These are phyloP conservation scores for Pseudeuparius sepicola DNA, from an alignment of 2,888 invertebrate species.

Conservation along the genomic window DNA sequence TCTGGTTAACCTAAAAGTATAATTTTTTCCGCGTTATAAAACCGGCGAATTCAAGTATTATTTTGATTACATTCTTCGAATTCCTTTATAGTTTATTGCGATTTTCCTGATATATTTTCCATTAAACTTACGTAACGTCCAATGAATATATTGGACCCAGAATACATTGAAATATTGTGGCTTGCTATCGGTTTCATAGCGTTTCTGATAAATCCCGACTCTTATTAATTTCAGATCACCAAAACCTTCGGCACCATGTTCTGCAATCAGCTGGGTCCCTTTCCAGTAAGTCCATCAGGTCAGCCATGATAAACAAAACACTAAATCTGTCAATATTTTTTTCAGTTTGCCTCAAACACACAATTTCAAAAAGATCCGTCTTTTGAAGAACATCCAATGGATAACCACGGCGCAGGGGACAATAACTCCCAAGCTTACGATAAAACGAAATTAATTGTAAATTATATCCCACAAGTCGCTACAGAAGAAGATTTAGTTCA, in stretches of 20 bases:
- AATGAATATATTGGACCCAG: too few species aligned
- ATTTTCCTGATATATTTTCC: too few species aligned
- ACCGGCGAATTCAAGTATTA: too few species aligned
- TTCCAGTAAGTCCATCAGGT: slow-evolving; percentile 28
- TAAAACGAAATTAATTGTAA: slow-evolving; percentile 81
- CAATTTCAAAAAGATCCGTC: slow-evolving; percentile 17
- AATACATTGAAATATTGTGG: too few species aligned
- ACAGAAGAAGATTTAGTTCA: slow-evolving; percentile 83
- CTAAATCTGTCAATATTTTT: slow-evolving; percentile 9
- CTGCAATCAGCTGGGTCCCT: slow-evolving; percentile 23
- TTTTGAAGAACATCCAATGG: slow-evolving; percentile 16
- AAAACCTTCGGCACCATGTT: too few species aligned
- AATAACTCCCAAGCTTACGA: slow-evolving; percentile 29
- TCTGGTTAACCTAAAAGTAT: too few species aligned
- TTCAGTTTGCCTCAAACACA: slow-evolving; percentile 23
- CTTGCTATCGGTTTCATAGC: too few species aligned
- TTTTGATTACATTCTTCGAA: too few species aligned
- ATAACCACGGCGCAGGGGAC: slow-evolving; percentile 34
- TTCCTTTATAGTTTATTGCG: too few species aligned
- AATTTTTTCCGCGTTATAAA: too few species aligned
- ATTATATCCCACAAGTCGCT: slow-evolving; percentile 90
- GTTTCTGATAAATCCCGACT: too few species aligned
- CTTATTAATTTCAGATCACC: slow-evolving; percentile 22
- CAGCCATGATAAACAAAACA: background rate
- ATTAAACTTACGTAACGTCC: too few species aligned